Conservation (phyloP, 64 coral and sea anemone species). For the Hydrozoanthus tunicans region DNA sequence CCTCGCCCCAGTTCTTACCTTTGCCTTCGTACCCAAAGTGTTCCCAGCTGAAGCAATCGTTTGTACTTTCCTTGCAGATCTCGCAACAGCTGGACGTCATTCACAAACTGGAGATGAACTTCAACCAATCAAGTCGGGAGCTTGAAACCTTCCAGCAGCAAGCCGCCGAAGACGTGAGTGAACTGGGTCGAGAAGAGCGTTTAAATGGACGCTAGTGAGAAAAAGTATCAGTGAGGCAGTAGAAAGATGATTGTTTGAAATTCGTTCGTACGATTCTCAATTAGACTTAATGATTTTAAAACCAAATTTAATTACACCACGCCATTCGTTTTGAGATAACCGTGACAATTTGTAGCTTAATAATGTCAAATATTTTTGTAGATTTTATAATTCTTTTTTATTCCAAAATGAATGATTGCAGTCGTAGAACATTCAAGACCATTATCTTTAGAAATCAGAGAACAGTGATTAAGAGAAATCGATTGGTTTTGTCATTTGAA, state of each 20-base stretch:
- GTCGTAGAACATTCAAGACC: constrained; percentile 54
- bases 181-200: constrained; percentile 3
- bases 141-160: constrained; percentile 67
- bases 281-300: constrained; percentile 1
- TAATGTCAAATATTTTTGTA: not conserved
- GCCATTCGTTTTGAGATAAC: too few species aligned
- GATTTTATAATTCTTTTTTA: not conserved
- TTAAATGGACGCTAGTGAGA: constrained; percentile 58
- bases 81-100: constrained; percentile 89
- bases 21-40: too few species aligned
- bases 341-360: not conserved
- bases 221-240: not conserved
- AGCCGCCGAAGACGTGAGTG: constrained; percentile 91
- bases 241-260: not conserved
- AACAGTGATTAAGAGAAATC: not conserved
- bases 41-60: too few species aligned
- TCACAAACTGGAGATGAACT: constrained; percentile 79
- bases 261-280: not conserved
- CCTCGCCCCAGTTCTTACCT: too few species aligned
- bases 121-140: constrained; percentile 70
- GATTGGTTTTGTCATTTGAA: not conserved
- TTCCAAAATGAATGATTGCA: constrained; percentile 20
- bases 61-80: constrained; percentile 44
- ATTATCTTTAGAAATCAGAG: constrained; percentile 34
- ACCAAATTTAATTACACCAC: not conserved